These are phyloP conservation scores for Amblyornis subalaris DNA, from an alignment of 2,113 vertebrate genomes.

Conservation along the genomic window DNA sequence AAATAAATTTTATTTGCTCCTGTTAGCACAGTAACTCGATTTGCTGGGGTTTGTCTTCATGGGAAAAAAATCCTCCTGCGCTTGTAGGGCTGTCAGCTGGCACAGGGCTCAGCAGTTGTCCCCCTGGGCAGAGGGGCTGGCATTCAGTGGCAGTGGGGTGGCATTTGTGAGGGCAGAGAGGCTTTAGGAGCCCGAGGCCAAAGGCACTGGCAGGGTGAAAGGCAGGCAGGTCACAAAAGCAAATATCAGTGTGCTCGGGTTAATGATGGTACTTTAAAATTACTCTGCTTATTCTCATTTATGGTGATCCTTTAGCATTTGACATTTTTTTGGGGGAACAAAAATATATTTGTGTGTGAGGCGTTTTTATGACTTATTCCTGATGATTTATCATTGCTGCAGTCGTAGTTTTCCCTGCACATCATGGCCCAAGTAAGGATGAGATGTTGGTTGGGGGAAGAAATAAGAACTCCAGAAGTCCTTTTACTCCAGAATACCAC, in stretches of 20 bases:
- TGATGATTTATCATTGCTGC: neutral
- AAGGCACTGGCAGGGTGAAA: neutral
- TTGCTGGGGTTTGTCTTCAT: neutral
- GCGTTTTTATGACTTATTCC: neutral
- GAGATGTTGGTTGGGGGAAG: neutral
- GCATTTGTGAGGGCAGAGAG: neutral
- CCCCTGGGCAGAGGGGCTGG: neutral
- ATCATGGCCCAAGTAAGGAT: neutral
- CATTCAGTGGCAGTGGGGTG: neutral
- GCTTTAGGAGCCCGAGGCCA: neutral
- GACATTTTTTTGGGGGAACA: accelerated
- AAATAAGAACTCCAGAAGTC: neutral
- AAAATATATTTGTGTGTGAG: neutral
- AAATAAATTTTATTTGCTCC: constrained; percentile 13
- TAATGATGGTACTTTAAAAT: neutral
- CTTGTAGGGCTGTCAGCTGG: neutral
- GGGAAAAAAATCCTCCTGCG: neutral
- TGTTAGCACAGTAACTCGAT: constrained; percentile 21
- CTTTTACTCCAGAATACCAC: neutral
- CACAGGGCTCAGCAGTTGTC: neutral
- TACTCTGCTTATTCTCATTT: neutral
- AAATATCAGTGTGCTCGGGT: neutral
- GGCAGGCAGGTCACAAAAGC: neutral
- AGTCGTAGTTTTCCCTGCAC: neutral
- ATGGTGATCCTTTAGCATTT: neutral